phyloP scores from a whole-genome alignment of 2,113 vertebrate genomes.

The Percopsis transmontana region DNA sequence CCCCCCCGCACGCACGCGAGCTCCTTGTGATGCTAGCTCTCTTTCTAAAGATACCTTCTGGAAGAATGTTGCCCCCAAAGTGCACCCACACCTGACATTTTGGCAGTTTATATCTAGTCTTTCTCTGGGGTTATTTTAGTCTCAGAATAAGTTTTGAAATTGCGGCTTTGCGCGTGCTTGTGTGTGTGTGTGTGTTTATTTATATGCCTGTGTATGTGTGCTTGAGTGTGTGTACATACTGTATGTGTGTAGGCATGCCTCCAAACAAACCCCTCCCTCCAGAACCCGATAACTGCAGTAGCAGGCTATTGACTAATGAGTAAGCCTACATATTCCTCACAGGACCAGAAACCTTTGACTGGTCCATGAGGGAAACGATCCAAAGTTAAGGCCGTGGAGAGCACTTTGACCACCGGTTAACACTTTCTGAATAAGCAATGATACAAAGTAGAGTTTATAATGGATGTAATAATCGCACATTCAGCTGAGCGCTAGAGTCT shows the following conservation, averaged over 20 bases:
- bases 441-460: conserved; percentile 15
- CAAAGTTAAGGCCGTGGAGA: background rate
- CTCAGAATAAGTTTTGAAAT: background rate
- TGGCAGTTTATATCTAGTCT: background rate
- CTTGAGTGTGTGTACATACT: conserved; percentile 16
- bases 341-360: conserved; percentile 43
- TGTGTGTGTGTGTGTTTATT: conserved; percentile 21
- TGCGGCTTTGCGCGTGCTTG: conserved; percentile 31
- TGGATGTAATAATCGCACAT: conserved; percentile 36
- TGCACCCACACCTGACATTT: background rate
- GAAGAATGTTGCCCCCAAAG: conserved; percentile 12
- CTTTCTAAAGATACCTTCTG: conserved; percentile 16
- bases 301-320: conserved; percentile 62
- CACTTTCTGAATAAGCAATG: conserved; percentile 22
- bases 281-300: background rate
- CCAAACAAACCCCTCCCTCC: conserved; percentile 10
- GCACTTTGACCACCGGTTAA: conserved; percentile 33
- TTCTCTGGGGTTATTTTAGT: background rate
- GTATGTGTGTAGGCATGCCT: too few relatives aligned
- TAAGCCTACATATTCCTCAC: conserved; percentile 37
- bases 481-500: conserved; percentile 34
- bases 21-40: conserved; percentile 58
- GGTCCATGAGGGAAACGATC: conserved; percentile 10
- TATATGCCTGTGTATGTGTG: conserved; percentile 1
- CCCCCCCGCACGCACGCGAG: conserved; percentile 12